Conservation (phyloP, 2,888 invertebrate genomes). For the Melangyna quadrimaculata region DNA sequence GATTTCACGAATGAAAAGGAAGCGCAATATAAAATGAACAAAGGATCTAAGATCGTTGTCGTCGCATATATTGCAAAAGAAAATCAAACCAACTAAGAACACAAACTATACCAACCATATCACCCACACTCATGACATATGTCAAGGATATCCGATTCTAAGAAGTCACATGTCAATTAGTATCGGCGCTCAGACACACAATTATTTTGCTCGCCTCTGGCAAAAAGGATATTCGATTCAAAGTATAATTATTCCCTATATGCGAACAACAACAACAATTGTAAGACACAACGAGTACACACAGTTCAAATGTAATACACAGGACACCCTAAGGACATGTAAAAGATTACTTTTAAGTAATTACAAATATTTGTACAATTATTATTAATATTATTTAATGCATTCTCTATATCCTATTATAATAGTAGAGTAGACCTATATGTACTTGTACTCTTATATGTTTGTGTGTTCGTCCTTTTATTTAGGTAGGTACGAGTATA, state of each 20-base stretch:
- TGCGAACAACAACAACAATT: neutral
- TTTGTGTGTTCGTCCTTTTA: conserved; percentile 16
- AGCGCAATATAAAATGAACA: conserved; percentile 52
- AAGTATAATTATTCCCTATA: conserved; percentile 48
- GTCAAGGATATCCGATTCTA: conserved; percentile 68
- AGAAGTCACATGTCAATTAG: conserved; percentile 70
- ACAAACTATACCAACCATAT: neutral
- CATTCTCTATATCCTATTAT: conserved; percentile 24
- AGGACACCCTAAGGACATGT: conserved; percentile 62
- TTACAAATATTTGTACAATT: conserved; percentile 71
- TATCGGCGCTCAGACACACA: conserved; percentile 42
- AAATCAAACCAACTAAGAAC: neutral
- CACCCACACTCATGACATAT: conserved; percentile 45
- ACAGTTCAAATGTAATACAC: conserved; percentile 48
- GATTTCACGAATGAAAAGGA: neutral
- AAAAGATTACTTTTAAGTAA: conserved; percentile 67
- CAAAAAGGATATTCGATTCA: conserved; percentile 44
- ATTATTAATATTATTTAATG: conserved; percentile 70
- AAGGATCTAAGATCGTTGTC: conserved; percentile 45
- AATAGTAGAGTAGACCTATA: neutral
- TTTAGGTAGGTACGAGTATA: no score
- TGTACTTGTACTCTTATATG: neutral
- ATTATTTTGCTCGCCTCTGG: conserved; percentile 32
- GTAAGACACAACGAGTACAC: conserved; percentile 1
- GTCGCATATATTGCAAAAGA: conserved; percentile 23